phyloP scores from a whole-genome alignment of 2,113 vertebrate species.

The Zosterops pallidus region DNA sequence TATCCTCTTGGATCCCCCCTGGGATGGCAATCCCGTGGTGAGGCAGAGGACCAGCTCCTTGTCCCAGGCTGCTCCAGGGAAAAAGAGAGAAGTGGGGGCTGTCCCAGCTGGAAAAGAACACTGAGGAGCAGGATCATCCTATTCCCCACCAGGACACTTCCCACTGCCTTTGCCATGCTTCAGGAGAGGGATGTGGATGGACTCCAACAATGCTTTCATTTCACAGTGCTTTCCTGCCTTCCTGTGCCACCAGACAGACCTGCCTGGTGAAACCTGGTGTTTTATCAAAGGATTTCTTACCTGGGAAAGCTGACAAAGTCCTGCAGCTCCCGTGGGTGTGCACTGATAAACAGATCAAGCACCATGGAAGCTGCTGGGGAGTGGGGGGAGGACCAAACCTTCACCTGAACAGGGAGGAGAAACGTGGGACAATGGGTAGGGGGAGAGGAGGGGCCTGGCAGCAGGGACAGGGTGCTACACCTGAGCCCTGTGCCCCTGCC shows the following conservation, averaged over 20 bases:
- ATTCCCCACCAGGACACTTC: neutral
- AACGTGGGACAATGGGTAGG: neutral
- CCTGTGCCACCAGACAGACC: neutral
- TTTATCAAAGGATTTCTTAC: neutral
- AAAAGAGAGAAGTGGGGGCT: neutral
- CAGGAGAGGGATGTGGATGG: neutral
- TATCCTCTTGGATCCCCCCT: neutral
- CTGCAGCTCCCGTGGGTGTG: rapidly evolving
- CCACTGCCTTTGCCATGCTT: neutral
- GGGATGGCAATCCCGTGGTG: rapidly evolving
- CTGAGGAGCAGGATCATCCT: neutral
- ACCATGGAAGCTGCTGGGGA: neutral
- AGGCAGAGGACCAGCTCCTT: neutral
- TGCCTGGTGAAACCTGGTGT: neutral
- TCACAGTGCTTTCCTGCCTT: neutral
- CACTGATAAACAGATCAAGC: neutral
- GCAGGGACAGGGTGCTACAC: neutral
- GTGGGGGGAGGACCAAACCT: neutral
- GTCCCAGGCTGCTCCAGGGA: neutral
- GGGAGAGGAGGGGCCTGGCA: neutral
- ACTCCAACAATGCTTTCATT: rapidly evolving
- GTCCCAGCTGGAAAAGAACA: neutral
- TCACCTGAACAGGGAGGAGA: neutral
- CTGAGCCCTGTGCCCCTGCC: neutral
- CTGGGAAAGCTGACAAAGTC: neutral